These are phyloP conservation scores for Slavum lentiscoides DNA, from an alignment of 2,888 invertebrate species.

Conservation along the genomic window DNA sequence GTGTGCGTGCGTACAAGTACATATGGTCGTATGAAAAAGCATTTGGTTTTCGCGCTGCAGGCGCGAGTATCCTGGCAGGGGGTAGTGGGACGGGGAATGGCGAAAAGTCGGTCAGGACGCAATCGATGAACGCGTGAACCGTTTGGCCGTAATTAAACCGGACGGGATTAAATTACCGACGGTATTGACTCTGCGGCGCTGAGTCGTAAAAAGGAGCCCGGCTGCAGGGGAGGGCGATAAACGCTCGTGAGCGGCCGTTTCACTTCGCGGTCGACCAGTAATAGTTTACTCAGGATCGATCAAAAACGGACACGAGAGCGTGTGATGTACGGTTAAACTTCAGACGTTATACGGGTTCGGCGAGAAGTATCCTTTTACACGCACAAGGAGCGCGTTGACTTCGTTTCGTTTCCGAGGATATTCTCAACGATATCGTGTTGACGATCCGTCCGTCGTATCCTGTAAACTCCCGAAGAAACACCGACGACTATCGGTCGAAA, in stretches of 20 bases:
- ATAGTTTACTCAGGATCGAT: conserved; percentile 14
- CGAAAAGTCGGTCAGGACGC: conserved; percentile 6
- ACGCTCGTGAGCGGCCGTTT: neutral
- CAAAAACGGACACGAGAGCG: neutral
- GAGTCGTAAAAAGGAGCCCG: too few species aligned
- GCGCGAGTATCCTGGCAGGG: neutral
- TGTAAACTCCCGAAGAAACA: too few species aligned
- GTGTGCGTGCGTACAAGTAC: too few species aligned
- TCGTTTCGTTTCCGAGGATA: too few species aligned
- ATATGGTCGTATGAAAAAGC: neutral
- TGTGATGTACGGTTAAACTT: too few species aligned
- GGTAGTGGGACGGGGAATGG: neutral
- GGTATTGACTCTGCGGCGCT: conserved; percentile 14
- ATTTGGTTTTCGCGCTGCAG: too few species aligned
- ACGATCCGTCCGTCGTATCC: too few species aligned
- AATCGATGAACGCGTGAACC: conserved; percentile 4
- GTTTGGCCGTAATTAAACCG: conserved; percentile 21
- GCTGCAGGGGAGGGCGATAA: neutral
- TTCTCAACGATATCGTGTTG: too few species aligned
- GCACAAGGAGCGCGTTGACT: too few species aligned
- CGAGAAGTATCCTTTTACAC: too few species aligned
- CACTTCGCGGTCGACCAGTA: neutral
- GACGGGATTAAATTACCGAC: conserved; percentile 14
- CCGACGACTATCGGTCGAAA: too few species aligned
- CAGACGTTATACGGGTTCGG: too few species aligned